Base-by-base conservation (phyloP, 2,888 invertebrate species). In the Archips crataeganus region DNA sequence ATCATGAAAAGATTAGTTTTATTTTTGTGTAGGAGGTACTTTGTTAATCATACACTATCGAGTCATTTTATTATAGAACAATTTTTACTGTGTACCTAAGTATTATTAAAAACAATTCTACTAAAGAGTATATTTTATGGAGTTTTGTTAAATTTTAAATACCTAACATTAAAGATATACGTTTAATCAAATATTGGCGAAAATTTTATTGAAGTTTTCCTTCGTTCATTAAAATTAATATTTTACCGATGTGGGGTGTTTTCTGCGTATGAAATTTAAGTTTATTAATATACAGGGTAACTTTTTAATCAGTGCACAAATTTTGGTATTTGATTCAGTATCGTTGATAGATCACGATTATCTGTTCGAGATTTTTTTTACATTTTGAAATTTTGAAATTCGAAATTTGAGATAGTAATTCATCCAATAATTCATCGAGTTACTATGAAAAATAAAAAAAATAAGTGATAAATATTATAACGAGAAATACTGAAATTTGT, bases 21-120 rank as follows among this genome's bases (percentile, higher is more conserved):
- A 57, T 49, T 67, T 45, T 69, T 54, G 61, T 60, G 11, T 45
- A 57, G 57, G 36, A 36, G 36, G 36, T 3, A 39, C n/a, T n/a
- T n/a, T 62, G 49, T 9, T 60, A 34, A n/a, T 23, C 39, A 45
- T 51, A 15, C 32, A 3, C 10, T 63, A 63, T 63, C 32, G 42
- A 39, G 64, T 71, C 47, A 60, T 71, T 63, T 39, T 57, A 51
- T 62, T 72, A 51, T 68, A 68, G 13, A 73, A 68, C 49, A 73
- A 69, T 60, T 60, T 63, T 49, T 73, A 72, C 54, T 36, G 42
- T 47, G 11, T 61, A 23, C 23, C 23, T 23, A 66, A 70, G 54
- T 54, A 54, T 42, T 71, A 71, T 66, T 72, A 73, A 64, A 68
- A 68, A 39, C 36, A 34, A 68, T 68, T 63, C 54, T 63, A 63